phyloP scores from a whole-genome alignment of 2,113 vertebrate species.

The Deroptyus accipitrinus region DNA sequence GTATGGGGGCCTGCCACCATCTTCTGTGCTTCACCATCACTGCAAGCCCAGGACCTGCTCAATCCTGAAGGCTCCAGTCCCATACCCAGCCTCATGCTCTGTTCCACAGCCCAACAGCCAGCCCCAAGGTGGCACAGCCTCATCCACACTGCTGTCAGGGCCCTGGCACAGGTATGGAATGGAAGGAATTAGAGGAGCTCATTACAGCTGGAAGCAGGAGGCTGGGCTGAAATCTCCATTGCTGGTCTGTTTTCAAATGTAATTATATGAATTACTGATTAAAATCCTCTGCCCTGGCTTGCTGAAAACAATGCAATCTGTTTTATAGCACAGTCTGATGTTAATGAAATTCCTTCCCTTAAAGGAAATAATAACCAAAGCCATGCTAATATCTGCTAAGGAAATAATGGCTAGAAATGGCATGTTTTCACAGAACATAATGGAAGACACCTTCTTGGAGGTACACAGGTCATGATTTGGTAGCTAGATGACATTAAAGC shows the following conservation, averaged over 20 bases:
- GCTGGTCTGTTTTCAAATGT: not conserved
- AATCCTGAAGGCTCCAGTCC: fast-evolving
- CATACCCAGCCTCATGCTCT: fast-evolving
- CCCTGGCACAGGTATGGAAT: fast-evolving
- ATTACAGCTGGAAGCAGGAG: not conserved
- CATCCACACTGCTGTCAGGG: fast-evolving
- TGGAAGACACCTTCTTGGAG: not conserved
- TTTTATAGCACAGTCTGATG: not conserved
- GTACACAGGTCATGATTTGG: not conserved
- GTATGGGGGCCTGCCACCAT: fast-evolving
- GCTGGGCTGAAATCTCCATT: not conserved
- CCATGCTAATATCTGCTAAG: not conserved
- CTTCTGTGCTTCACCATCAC: not conserved
- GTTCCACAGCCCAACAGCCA: fast-evolving
- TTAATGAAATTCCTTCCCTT: not conserved
- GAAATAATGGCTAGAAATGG: not conserved
- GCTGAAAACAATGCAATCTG: slow-evolving; percentile 6
- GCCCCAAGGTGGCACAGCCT: fast-evolving
- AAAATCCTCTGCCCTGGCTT: not conserved
- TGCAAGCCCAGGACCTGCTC: fast-evolving
- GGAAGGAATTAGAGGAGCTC: not conserved
- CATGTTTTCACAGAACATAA: not conserved
- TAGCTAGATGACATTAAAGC: not conserved
- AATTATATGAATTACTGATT: slow-evolving; percentile 19
- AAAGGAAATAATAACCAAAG: not conserved